Percentiles rank a stretch among this genome's conserved stretches.
Evolutionary conservation across 2,113 vertebrate species (phyloP).

Genomic region (Nothoprocta pentlandii): DNA sequence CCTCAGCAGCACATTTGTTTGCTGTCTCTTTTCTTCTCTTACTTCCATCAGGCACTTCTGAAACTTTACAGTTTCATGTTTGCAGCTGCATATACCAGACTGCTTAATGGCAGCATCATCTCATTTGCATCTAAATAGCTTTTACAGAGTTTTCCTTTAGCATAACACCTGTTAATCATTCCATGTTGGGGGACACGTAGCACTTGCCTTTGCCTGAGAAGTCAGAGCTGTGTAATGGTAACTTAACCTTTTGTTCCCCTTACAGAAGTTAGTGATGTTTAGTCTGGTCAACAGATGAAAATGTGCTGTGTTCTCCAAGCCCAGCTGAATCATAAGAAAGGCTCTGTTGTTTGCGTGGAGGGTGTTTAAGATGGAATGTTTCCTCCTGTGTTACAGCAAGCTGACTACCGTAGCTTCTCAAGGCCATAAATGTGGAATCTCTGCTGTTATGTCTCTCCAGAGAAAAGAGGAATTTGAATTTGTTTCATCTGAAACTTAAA

Average conservation of each 20-base stretch:
- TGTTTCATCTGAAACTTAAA: background rate
- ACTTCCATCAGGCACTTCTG: background rate
- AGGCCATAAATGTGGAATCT: constrained; percentile 24
- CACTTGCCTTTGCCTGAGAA: background rate
- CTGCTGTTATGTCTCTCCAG: background rate
- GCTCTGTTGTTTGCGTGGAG: background rate
- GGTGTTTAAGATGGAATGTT: background rate
- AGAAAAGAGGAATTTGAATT: background rate
- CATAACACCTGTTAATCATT: constrained; percentile 60
- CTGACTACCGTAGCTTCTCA: constrained; percentile 39
- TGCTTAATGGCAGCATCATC: constrained; percentile 37
- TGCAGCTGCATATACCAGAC: background rate
- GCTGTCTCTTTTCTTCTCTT: background rate
- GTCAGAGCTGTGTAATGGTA: background rate
- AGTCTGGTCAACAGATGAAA: background rate
- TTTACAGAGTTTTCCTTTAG: constrained; percentile 3
- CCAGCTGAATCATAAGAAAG: constrained; percentile 1
- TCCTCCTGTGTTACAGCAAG: background rate
- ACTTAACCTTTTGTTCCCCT: constrained; percentile 61
- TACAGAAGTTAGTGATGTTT: background rate
- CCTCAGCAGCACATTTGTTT: background rate
- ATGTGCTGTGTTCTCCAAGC: constrained; percentile 22
- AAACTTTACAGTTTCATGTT: constrained; percentile 20
- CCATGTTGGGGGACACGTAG: background rate
- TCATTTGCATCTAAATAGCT: constrained; percentile 52